Evolutionary conservation across 2,888 invertebrate species (phyloP), one percentile per base, ranked within the genome.

Genomic region (Chydorus sphaericus): DNA sequence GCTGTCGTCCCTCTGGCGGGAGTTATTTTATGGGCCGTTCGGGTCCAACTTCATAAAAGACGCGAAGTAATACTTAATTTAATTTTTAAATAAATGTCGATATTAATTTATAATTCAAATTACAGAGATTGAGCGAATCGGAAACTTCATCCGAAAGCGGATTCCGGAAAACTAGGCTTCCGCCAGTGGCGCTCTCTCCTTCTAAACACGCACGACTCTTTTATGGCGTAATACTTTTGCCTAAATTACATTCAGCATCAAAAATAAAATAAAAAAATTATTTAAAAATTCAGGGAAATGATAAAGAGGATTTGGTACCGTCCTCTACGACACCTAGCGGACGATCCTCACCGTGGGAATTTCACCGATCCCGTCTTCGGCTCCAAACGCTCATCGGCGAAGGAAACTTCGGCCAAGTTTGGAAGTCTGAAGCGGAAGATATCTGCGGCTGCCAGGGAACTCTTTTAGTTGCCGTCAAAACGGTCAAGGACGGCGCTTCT

Each of bases 361-460:
- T 87, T 65, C 83, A 86, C 1, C 75, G 87, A 60, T 80, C 80
- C 60, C 83, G 85, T 63, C 73, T 88, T 49, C 76, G 84, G 39
- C 71, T 88, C 56, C 83, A 85, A 65, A 85, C 85, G 20, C 75
- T 86, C 54, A 71, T 88, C 28, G 88, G 87, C 7, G 85, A 88
- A 70, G 87, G 88, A 33, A 85, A 87, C 69, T 88, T 88, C 67
- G 88, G 88, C 26, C 84, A 82, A 76, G 82, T 81, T 65, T 86
- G 86, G 84, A 85, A 85, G 70, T 87, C 86, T 4, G 85, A 87
- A 69, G 86, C 86, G 1, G 83, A 85, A 63, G 85, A 85, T 64
- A 72, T 86, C 56, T 80, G 80, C 49, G 84, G 83, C 1, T 83
- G 83, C 64, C 79, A 82, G 61, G 84, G 84, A 0, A 75, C 84